Percentiles rank a stretch among this genome's conserved stretches.
Conservation (phyloP, 2,888 invertebrate species). For the Formica aserva region DNA sequence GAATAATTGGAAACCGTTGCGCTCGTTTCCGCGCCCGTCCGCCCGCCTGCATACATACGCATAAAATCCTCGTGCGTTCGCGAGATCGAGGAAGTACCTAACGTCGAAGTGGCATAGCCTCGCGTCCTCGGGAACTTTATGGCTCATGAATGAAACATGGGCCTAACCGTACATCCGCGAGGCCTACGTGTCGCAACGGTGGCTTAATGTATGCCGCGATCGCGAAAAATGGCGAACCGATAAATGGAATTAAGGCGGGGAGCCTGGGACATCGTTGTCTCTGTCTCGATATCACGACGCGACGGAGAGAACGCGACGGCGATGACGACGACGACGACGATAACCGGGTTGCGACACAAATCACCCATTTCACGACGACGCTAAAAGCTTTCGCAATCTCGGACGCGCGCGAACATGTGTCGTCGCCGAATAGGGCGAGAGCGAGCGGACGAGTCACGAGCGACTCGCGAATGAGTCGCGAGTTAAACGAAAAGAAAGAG, state of each 20-base stretch:
- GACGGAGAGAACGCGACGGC: slow-evolving; percentile 32
- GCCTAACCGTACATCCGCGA: slow-evolving; percentile 77
- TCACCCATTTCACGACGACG: slow-evolving; percentile 30
- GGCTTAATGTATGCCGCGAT: slow-evolving; percentile 78
- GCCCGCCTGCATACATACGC: slow-evolving; percentile 29
- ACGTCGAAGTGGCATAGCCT: slow-evolving; percentile 27
- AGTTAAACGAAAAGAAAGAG: not conserved
- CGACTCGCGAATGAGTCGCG: not conserved
- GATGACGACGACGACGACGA: slow-evolving; percentile 26
- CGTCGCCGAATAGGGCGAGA: slow-evolving; percentile 28
- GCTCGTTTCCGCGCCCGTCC: slow-evolving; percentile 15
- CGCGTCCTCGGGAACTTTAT: slow-evolving; percentile 76
- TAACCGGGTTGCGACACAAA: slow-evolving; percentile 36
- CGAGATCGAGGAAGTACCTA: slow-evolving; percentile 61
- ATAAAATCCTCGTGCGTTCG: slow-evolving; percentile 43
- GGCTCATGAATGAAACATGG: slow-evolving; percentile 85
- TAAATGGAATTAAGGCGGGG: slow-evolving; percentile 77
- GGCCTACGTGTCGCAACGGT: slow-evolving; percentile 77
- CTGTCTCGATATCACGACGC: slow-evolving; percentile 47
- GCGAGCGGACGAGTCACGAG: slow-evolving; percentile 47
- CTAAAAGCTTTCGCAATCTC: slow-evolving; percentile 55
- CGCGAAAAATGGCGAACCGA: slow-evolving; percentile 78
- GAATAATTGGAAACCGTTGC: slow-evolving; percentile 50
- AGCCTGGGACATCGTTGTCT: slow-evolving; percentile 54
- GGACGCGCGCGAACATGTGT: not conserved